A percentile compares a stretch with the other conserved stretches of the same genome.
phyloP scores from a whole-genome alignment of 2,113 vertebrate genomes.

The Hypocryptadius cinnamomeus region DNA sequence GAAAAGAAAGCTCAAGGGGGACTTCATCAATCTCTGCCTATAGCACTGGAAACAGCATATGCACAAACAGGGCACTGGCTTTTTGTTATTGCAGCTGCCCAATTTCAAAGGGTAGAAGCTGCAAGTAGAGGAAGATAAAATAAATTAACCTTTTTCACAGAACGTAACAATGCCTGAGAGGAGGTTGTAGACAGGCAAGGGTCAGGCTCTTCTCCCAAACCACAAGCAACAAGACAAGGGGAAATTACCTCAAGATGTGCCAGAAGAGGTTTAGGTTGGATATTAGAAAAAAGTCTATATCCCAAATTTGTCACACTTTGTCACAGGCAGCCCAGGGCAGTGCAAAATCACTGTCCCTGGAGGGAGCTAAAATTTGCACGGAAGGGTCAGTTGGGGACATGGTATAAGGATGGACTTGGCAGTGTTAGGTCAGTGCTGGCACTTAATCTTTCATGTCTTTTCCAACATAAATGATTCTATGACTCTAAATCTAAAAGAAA shows the following conservation, averaged over 20 bases:
- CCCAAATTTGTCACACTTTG: background rate
- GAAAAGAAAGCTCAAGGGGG: background rate
- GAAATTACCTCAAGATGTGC: background rate
- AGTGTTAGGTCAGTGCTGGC: background rate
- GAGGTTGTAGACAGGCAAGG: background rate
- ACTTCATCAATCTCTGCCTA: background rate
- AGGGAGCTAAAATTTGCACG: background rate
- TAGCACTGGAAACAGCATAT: background rate
- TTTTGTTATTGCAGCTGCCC: background rate
- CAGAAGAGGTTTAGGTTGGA: background rate
- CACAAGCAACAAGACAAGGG: too few relatives aligned
- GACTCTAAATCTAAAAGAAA: background rate
- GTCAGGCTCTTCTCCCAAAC: accelerated
- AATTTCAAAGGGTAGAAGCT: background rate
- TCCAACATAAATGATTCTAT: background rate
- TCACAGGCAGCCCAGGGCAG: background rate
- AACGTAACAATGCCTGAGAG: background rate
- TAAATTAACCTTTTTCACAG: background rate
- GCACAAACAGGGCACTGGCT: background rate
- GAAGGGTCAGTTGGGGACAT: background rate
- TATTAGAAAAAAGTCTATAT: background rate
- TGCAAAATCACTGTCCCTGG: background rate
- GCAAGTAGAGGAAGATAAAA: background rate
- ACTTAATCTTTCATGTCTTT: background rate
- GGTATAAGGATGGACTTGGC: background rate